phyloP scores from a whole-genome alignment of 2,888 invertebrate genomes.

The Hydriomena furcata region DNA sequence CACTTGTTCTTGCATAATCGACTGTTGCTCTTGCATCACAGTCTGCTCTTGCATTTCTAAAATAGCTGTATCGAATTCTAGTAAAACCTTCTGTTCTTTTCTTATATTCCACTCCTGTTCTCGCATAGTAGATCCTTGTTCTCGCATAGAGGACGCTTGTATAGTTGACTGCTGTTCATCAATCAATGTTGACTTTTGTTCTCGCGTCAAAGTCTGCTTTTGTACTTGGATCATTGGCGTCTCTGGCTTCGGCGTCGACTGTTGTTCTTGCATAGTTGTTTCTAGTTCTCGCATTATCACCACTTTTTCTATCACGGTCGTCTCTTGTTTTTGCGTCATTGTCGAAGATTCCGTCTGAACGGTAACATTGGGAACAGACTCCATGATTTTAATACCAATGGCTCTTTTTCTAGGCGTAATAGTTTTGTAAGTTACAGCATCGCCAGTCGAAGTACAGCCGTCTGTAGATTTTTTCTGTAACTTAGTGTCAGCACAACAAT shows the following conservation, averaged over 20 bases:
- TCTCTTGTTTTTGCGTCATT: constrained; percentile 1
- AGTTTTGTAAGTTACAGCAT: constrained; percentile 37
- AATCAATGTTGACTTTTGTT: constrained; percentile 3
- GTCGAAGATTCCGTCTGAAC: constrained; percentile 19
- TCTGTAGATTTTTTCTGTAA: constrained; percentile 37
- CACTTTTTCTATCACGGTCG: background rate
- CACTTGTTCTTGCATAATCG: background rate
- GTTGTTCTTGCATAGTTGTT: background rate
- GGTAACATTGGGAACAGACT: constrained; percentile 12
- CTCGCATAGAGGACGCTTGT: background rate
- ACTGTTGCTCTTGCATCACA: background rate
- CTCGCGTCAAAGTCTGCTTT: background rate
- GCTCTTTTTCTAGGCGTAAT: constrained; percentile 41
- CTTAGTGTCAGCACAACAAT: constrained; percentile 43
- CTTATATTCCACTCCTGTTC: background rate
- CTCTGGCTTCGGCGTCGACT: background rate
- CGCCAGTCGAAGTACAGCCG: constrained; percentile 49
- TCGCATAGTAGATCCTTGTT: background rate
- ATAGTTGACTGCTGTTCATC: background rate
- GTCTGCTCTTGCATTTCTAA: no score
- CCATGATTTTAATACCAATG: constrained; percentile 49
- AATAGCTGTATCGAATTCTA: no score
- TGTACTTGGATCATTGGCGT: background rate
- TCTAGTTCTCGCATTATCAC: background rate
- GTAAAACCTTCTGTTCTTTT: background rate